These are phyloP conservation scores for Trinectes maculatus DNA, from an alignment of 2,113 vertebrate genomes.

Conservation along the genomic window DNA sequence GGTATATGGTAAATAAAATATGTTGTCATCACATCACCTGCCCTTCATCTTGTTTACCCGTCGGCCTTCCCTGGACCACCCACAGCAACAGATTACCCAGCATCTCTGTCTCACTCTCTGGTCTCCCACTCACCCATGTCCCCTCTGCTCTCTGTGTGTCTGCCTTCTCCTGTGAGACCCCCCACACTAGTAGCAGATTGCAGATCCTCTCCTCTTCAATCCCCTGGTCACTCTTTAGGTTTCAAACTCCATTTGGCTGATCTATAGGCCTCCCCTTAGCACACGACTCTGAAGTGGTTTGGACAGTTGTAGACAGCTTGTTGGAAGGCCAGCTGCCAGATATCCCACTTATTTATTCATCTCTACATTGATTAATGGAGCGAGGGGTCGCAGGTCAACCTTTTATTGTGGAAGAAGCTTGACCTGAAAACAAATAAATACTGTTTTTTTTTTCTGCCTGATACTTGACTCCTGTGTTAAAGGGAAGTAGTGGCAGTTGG, in stretches of 20 bases:
- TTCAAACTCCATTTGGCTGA: constrained; percentile 83
- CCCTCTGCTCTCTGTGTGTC: constrained; percentile 7
- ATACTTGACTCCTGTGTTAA: constrained; percentile 44
- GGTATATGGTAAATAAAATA: background rate
- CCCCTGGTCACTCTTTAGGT: constrained; percentile 82
- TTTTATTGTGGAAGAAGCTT: constrained; percentile 69
- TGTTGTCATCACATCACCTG: background rate
- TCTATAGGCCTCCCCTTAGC: constrained; percentile 65
- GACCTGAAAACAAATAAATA: constrained; percentile 79
- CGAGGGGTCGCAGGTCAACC: constrained; percentile 75
- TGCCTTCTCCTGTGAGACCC: constrained; percentile 54
- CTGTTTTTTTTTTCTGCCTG: background rate
- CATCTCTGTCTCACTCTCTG: constrained; percentile 37
- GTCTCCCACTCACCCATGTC: constrained; percentile 8
- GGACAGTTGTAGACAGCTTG: constrained; percentile 83
- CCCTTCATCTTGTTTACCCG: background rate
- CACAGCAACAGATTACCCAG: constrained; percentile 47
- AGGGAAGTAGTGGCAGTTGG: constrained; percentile 26
- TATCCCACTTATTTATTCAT: constrained; percentile 77
- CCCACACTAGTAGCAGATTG: constrained; percentile 80
- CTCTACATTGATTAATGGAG: constrained; percentile 80
- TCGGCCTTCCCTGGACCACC: constrained; percentile 56
- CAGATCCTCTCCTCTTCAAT: constrained; percentile 71
- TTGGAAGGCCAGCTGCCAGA: constrained; percentile 80
- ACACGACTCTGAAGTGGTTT: constrained; percentile 80